Percentiles rank a stretch among this genome's conserved stretches.
phyloP scores from a whole-genome alignment of 1,140 invertebrate species.

The Zaprionus taronus region DNA sequence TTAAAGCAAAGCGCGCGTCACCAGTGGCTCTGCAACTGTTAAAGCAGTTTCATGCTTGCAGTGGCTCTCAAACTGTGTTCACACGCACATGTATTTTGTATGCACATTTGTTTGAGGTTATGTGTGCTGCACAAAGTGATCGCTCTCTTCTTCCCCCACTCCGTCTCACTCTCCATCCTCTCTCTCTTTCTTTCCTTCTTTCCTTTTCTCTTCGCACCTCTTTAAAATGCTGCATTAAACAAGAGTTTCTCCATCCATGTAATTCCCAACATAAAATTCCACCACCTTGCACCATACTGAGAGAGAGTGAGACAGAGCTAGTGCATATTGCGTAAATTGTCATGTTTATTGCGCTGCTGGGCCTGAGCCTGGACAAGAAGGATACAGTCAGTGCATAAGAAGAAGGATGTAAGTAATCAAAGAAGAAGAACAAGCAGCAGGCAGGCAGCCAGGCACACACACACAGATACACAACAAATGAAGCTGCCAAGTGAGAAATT shows the following conservation, averaged over 20 bases:
- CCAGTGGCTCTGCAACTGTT: slow-evolving; percentile 32
- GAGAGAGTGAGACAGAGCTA: neutral
- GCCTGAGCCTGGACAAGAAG: slow-evolving; percentile 40
- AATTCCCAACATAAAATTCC: slow-evolving; percentile 72
- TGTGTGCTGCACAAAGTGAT: slow-evolving; percentile 27
- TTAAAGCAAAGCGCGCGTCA: neutral
- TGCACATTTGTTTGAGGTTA: slow-evolving; percentile 30
- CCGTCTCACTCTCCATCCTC: neutral
- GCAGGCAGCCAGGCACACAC: neutral
- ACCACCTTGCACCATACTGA: slow-evolving; percentile 60
- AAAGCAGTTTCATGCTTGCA: slow-evolving; percentile 12
- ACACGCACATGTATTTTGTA: neutral
- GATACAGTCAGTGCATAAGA: slow-evolving; percentile 43
- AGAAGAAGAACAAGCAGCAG: slow-evolving; percentile 37
- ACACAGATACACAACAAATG: neutral
- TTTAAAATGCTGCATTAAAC: slow-evolving; percentile 22
- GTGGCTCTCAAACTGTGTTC: slow-evolving; percentile 24
- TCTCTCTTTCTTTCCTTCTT: neutral
- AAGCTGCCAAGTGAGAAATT: slow-evolving; percentile 57
- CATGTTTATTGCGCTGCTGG: slow-evolving; percentile 43
- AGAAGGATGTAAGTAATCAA: slow-evolving; percentile 47
- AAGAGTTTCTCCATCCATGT: slow-evolving; percentile 46
- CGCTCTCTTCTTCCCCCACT: neutral
- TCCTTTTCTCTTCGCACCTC: neutral
- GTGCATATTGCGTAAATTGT: slow-evolving; percentile 64